These are phyloP conservation scores for Lasioglossum leucozonium DNA, from an alignment of 2,888 invertebrate species.

Conservation along the genomic window DNA sequence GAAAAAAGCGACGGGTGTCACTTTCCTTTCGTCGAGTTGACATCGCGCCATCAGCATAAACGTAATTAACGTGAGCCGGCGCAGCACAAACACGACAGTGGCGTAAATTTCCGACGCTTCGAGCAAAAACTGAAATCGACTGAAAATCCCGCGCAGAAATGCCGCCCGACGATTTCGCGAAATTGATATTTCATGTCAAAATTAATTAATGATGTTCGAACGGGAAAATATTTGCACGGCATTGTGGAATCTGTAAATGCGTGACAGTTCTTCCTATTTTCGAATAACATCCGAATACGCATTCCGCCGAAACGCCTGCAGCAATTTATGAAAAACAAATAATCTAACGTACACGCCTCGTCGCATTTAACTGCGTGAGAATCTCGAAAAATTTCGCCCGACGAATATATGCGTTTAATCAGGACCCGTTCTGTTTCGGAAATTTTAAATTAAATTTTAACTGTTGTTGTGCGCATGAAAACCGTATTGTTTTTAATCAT, in stretches of 20 bases:
- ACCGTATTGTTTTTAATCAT: background rate
- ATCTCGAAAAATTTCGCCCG: background rate
- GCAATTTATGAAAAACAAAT: constrained; percentile 29
- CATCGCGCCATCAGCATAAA: background rate
- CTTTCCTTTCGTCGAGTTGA: background rate
- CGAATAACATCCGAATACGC: background rate
- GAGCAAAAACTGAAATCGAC: background rate
- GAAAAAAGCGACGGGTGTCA: background rate
- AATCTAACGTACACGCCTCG: background rate
- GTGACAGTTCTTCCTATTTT: background rate
- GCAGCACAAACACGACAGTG: background rate
- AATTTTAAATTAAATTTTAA: background rate
- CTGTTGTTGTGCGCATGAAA: background rate
- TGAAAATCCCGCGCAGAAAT: background rate
- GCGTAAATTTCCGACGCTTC: background rate
- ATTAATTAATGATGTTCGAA: background rate
- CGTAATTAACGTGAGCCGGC: background rate
- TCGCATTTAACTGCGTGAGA: background rate
- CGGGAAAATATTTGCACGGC: background rate
- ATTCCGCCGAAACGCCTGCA: background rate
- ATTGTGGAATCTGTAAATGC: background rate
- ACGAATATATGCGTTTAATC: background rate
- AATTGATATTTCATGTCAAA: background rate
- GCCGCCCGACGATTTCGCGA: background rate
- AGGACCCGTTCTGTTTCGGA: background rate